Evolutionary conservation across 2,888 invertebrate species (phyloP).

Genomic region (Drosophila trichaetosa): DNA sequence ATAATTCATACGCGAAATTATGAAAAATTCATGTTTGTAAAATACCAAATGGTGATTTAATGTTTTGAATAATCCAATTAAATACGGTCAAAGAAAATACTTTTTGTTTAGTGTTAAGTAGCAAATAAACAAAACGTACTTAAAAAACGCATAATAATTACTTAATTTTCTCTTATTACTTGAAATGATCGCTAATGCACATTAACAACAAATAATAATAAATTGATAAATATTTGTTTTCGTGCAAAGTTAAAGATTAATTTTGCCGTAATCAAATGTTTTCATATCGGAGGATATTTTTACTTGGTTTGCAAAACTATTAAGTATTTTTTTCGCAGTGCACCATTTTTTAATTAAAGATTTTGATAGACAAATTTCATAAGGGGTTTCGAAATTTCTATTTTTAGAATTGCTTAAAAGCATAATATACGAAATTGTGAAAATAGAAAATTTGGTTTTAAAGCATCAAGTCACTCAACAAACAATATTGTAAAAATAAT

Average conservation of each 20-base stretch:
- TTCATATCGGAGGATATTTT: not conserved
- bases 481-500: not conserved
- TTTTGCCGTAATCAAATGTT: too few species aligned
- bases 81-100: not conserved
- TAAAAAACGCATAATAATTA: not conserved
- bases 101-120: not conserved
- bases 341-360: not conserved
- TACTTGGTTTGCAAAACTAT: not conserved
- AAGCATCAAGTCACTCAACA: not conserved
- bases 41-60: not conserved
- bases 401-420: not conserved
- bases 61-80: not conserved
- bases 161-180: not conserved
- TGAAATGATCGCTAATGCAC: not conserved
- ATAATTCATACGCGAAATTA: not conserved
- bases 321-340: not conserved
- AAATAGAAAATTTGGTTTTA: not conserved
- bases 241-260: not conserved
- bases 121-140: conserved; percentile 4
- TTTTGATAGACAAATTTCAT: not conserved
- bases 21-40: not conserved
- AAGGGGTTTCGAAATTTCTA: not conserved
- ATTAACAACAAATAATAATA: not conserved
- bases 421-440: not conserved
- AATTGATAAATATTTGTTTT: not conserved